These are phyloP conservation scores for Xestia ashworthii DNA, from an alignment of 2,888 invertebrate species.

Conservation along the genomic window DNA sequence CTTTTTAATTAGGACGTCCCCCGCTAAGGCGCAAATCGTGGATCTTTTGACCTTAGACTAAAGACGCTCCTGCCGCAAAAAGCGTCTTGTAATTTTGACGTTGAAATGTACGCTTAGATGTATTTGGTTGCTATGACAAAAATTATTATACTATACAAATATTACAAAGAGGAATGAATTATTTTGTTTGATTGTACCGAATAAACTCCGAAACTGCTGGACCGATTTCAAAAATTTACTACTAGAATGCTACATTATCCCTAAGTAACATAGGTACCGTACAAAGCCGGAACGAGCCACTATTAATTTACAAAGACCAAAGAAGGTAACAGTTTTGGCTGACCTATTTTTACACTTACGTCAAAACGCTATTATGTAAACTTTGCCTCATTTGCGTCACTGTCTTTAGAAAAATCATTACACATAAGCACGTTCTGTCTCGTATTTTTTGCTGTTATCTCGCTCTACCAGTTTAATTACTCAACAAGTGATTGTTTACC, in stretches of 20 bases:
- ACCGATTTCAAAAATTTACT: too few relatives aligned
- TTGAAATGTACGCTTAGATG: background rate
- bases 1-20: conserved; percentile 36
- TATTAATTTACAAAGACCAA: background rate
- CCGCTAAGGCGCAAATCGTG: conserved; percentile 7
- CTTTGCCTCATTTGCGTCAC: background rate
- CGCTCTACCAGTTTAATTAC: conserved; percentile 21
- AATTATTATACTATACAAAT: background rate
- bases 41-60: conserved; percentile 5
- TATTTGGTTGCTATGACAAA: background rate
- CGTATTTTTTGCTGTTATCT: background rate
- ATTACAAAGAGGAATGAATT: too few relatives aligned
- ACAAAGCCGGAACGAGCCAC: too few relatives aligned
- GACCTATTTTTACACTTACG: background rate
- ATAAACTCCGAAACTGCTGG: too few relatives aligned
- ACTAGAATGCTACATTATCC: too few relatives aligned
- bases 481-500: conserved; percentile 29
- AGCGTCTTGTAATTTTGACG: background rate
- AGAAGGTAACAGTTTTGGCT: background rate
- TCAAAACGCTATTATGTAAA: background rate
- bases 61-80: background rate
- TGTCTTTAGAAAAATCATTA: background rate
- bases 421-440: background rate
- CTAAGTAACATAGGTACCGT: too few relatives aligned
- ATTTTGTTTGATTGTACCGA: too few relatives aligned